Evolutionary conservation across 2,888 invertebrate genomes (phyloP), one percentile per base, ranked within the genome.

Genomic region (Neria commutata): DNA sequence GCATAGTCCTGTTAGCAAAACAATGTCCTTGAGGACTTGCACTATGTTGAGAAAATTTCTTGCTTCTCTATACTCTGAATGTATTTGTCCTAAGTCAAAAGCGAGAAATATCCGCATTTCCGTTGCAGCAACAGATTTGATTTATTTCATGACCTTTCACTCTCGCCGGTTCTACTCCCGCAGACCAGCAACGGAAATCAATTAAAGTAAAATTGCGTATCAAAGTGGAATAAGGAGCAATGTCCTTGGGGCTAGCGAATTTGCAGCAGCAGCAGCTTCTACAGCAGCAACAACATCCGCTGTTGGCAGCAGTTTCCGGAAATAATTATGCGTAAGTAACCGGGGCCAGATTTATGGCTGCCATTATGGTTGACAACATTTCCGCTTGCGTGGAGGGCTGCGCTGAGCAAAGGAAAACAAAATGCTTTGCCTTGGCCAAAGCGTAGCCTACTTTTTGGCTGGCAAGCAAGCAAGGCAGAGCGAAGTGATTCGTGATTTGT

Each of bases 301-400:
- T 73, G 64, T 61, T 73, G 66, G 63, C 67, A 66, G 72, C 65
- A 60, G 72, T 68, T 68, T 63, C 66, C 67, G 73, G 62, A 49
- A 64, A 71, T 71, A 72, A 72, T 68, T 68, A 73, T 73, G 73
- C 61, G 72, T 72, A 72, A 72, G 72, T 66, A 64, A 71, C n/a
- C n/a, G 70, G 65, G 62, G 69, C 60, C 64, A 63, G 60, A 66
- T 67, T 67, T 67, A 65, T 66, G 70, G 60, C 25, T 25, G 34
- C 40, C 47, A 55, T 55, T 55, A 55, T 37, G 37, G 42, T 48
- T 34, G 48, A 55, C 47, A 55, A 55, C 26, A 47, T 37, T 37
- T 37, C n/a, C n/a, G n/a, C n/a, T 37, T 37, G 37, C 37, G n/a
- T 14, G n/a, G n/a, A 37, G 37, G 14, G 33, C 17, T 33, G 16